Percentiles rank a stretch among this genome's conserved stretches.
phyloP scores from a whole-genome alignment of 1,140 invertebrate species.

The Delia radicum region DNA sequence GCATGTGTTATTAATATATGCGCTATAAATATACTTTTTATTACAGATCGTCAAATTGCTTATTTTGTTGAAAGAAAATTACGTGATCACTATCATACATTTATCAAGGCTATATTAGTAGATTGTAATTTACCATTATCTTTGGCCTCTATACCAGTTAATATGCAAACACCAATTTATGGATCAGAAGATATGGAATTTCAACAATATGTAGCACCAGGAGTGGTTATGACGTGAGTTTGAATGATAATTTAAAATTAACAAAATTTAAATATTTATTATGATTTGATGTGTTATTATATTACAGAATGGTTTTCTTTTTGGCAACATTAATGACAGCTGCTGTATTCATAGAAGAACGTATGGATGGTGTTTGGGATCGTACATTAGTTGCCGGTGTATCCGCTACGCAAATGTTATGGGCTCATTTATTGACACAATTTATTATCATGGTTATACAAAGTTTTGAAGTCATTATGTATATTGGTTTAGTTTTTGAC shows the following conservation, averaged over 20 bases:
- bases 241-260: neutral
- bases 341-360: slow-evolving; percentile 77
- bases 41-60: slow-evolving; percentile 67
- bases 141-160: slow-evolving; percentile 62
- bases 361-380: slow-evolving; percentile 76
- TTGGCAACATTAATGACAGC: slow-evolving; percentile 77
- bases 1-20: no score
- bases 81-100: slow-evolving; percentile 64
- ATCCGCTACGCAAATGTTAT: slow-evolving; percentile 65
- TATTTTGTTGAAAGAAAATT: slow-evolving; percentile 65
- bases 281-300: neutral
- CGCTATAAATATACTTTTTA: neutral
- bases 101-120: slow-evolving; percentile 60
- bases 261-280: neutral
- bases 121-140: slow-evolving; percentile 63
- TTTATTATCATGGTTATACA: slow-evolving; percentile 72
- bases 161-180: slow-evolving; percentile 72
- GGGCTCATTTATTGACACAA: slow-evolving; percentile 78
- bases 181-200: slow-evolving; percentile 67
- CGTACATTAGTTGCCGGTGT: slow-evolving; percentile 74
- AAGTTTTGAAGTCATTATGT: slow-evolving; percentile 61
- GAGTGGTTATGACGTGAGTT: slow-evolving; percentile 70
- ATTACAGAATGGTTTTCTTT: slow-evolving; percentile 73
- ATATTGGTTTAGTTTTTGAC: slow-evolving; percentile 64
- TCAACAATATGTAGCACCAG: slow-evolving; percentile 75